Percentiles rank a stretch among this genome's conserved stretches.
Conservation (phyloP, 2,797 vertebrate genomes). For the Scarus forsteni region DNA sequence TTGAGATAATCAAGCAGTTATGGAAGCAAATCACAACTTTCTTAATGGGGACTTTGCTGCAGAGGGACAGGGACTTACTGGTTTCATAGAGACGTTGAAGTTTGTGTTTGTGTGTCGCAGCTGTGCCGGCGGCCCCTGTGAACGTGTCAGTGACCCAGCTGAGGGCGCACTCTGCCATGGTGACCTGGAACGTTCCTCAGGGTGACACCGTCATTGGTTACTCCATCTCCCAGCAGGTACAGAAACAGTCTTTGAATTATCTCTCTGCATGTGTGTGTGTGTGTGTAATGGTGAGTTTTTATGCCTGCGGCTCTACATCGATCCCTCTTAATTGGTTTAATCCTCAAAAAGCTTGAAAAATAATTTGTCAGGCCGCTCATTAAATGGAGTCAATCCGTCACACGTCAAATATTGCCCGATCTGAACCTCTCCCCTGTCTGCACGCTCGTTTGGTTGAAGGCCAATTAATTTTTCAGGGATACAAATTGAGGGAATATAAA, state of each 20-base stretch:
- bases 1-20: too few species aligned
- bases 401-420: not conserved
- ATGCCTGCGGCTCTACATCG: not conserved
- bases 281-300: conserved; percentile 9
- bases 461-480: conserved; percentile 50
- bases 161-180: conserved; percentile 93
- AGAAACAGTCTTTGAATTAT: not conserved
- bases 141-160: conserved; percentile 96
- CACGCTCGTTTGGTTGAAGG: conserved; percentile 27
- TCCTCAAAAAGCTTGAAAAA: conserved; percentile 37
- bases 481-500: conserved; percentile 51
- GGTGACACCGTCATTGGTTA: conserved; percentile 96
- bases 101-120: conserved; percentile 56
- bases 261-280: not conserved
- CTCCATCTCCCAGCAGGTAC: conserved; percentile 95
- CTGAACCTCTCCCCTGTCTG: not conserved
- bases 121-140: conserved; percentile 91
- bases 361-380: conserved; percentile 13
- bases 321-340: conserved; percentile 45
- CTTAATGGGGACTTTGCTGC: not conserved
- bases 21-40: too few species aligned
- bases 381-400: conserved; percentile 27
- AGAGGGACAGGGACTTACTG: not conserved
- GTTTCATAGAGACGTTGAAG: too few species aligned
- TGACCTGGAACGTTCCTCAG: conserved; percentile 96